These are phyloP conservation scores for Microcebus murinus DNA, from an alignment of 2,113 vertebrate genomes.

Conservation along the genomic window DNA sequence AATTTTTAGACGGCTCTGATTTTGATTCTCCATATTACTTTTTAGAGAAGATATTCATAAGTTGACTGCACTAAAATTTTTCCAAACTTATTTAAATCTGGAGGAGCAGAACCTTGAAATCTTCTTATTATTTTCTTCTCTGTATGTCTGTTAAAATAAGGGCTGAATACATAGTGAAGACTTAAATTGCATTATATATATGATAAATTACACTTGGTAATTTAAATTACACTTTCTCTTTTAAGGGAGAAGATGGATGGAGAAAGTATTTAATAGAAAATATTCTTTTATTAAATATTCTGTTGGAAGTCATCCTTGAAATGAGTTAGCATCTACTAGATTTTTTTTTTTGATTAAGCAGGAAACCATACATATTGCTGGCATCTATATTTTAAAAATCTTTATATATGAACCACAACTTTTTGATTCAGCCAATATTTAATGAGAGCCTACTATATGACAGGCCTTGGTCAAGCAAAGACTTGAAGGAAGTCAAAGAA, in stretches of 20 bases:
- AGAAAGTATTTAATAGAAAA: background rate
- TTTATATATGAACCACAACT: background rate
- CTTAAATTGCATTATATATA: background rate
- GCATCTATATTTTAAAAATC: slow-evolving; percentile 6
- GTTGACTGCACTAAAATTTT: background rate
- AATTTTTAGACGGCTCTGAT: background rate
- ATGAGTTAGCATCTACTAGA: background rate
- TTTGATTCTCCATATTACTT: background rate
- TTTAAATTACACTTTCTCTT: background rate
- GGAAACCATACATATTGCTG: background rate
- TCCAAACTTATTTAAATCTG: background rate
- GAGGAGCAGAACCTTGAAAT: slow-evolving; percentile 20
- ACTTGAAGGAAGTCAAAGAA: slow-evolving; percentile 43
- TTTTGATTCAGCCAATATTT: slow-evolving; percentile 15
- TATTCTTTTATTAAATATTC: background rate
- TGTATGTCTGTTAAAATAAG: background rate
- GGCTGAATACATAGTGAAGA: background rate
- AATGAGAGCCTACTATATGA: background rate
- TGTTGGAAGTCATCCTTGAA: background rate
- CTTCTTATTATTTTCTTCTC: slow-evolving; percentile 27
- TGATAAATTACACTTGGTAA: background rate
- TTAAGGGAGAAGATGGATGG: background rate
- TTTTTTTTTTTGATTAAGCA: slow-evolving; percentile 11
- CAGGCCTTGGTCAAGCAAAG: background rate
- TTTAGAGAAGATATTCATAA: background rate